Base-by-base conservation (phyloP, 2,113 vertebrate genomes). In the Catharus minimus region DNA sequence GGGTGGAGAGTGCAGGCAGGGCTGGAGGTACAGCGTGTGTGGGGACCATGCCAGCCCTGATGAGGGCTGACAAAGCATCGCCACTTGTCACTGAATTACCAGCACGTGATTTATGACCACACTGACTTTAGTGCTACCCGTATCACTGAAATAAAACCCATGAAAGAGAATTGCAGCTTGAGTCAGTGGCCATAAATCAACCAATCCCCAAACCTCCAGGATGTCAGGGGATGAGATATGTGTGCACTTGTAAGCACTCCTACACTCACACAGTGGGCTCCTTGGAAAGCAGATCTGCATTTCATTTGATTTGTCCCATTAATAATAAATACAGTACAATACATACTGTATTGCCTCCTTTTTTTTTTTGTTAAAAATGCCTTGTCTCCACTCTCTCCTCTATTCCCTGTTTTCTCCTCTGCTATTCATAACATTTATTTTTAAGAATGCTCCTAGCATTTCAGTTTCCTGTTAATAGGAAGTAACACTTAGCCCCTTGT, bases 231-330 rank as follows among this genome's bases (percentile, higher is more conserved):
- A 69, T 84, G 55, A 90, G 78, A 82, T 90, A 82, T 2, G 30
- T 17, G 10, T 43, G 66, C 33, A 38, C n/a, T 72, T 46, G 27
- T 56, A 46, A 88, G 69, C 1, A 1, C 57, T 67, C 16, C 46
- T 47, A 39, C 75, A 26, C 27, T 89, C 28, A 61, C 57, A 26
- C 46, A 83, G 16, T n/a, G 56, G 56, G n/a, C 33, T 95, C 41
- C 77, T 83, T 39, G 61, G 55, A 47, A 84, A 86, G 58, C 5
- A 6, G 10, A 17, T 64, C 66, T 79, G 33, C 56, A 33, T 92
- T 89, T 93, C 15, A 10, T 85, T 79, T 90, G 19, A 36, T 72
- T 61, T 85, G 43, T 79, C n/a, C 69, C 86, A 92, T 79, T 89
- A 84, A 84, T 77, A 93, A 61, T 36, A 65, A 56, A 32, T 43